phyloP scores from a whole-genome alignment of 2,113 vertebrate genomes.

The Mormoops blainvillei region DNA sequence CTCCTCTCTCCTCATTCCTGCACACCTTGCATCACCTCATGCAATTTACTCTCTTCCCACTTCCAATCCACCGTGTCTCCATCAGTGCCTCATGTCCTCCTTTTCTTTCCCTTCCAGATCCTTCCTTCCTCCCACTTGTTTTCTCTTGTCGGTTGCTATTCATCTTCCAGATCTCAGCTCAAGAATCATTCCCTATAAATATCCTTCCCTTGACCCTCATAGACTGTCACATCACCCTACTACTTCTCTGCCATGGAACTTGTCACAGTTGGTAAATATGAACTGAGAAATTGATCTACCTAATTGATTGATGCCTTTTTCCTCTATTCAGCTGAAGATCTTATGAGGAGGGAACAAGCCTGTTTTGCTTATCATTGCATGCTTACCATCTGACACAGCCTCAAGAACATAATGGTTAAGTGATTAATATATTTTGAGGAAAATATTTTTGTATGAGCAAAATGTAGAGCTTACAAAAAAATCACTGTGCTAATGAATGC shows the following conservation, averaged over 20 bases:
- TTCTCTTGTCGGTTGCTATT: neutral
- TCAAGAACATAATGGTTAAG: neutral
- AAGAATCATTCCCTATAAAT: neutral
- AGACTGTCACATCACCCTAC: neutral
- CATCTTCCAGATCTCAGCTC: neutral
- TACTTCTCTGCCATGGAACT: neutral
- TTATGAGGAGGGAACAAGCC: neutral
- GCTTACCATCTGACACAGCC: neutral
- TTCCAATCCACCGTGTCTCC: neutral
- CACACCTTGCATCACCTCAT: no score
- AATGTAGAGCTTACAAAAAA: neutral
- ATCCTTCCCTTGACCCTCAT: neutral
- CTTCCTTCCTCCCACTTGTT: neutral
- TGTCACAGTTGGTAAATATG: neutral
- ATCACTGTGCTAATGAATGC: neutral
- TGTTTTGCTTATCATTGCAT: neutral
- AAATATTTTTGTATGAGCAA: neutral
- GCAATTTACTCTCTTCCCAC: neutral
- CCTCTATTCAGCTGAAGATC: neutral
- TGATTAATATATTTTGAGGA: neutral
- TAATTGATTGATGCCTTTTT: neutral
- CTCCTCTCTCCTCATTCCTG: neutral
- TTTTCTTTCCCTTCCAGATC: neutral
- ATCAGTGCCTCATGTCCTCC: no score
- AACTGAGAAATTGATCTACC: neutral